phyloP scores from a whole-genome alignment of 2,888 invertebrate species.

The Pyrocoelia pectoralis region DNA sequence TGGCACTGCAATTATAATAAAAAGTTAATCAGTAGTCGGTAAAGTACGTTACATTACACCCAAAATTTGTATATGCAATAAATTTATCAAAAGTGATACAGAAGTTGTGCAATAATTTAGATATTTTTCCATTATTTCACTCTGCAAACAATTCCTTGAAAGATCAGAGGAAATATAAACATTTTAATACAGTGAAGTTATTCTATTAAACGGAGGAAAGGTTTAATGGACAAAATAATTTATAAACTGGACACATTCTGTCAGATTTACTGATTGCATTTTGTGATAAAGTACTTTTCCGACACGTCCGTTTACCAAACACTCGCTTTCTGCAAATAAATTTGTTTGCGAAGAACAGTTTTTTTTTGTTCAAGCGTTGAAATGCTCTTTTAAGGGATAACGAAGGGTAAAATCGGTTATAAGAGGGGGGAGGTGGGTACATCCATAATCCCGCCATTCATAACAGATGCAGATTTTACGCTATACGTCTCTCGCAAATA shows the following conservation, averaged over 20 bases:
- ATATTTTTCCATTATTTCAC: too few species aligned
- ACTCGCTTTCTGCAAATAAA: slow-evolving; percentile 6
- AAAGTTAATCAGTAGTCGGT: too few species aligned
- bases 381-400: slow-evolving; percentile 5
- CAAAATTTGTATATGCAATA: too few species aligned
- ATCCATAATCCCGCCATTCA: slow-evolving; percentile 21
- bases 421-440: slow-evolving; percentile 3
- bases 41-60: too few species aligned
- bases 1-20: too few species aligned
- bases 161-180: too few species aligned
- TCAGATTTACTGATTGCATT: slow-evolving; percentile 1
- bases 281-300: neutral
- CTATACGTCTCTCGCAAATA: slow-evolving; percentile 21
- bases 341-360: slow-evolving; percentile 1
- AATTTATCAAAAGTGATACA: too few species aligned
- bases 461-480: slow-evolving; percentile 19
- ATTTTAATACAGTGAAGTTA: neutral
- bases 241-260: neutral
- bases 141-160: too few species aligned
- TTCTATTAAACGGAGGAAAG: neutral
- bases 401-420: slow-evolving; percentile 12
- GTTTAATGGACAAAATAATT: neutral
- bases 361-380: neutral
- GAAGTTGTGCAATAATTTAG: too few species aligned
- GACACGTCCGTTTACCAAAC: neutral